These are phyloP conservation scores for Lacanobia oleracea DNA, from an alignment of 2,888 invertebrate genomes.

Conservation along the genomic window DNA sequence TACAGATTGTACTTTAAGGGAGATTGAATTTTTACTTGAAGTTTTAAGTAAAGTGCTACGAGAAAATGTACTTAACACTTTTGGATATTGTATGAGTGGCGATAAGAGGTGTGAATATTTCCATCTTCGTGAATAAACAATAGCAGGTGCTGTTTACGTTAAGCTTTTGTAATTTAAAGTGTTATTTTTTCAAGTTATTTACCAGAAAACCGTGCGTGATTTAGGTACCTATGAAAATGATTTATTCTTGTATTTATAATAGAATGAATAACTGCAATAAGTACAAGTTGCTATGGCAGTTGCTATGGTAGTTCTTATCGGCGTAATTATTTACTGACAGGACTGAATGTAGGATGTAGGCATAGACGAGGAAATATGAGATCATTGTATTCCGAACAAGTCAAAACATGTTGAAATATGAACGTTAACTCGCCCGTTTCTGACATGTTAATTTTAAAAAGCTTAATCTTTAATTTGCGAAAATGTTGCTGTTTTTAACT, in stretches of 20 bases:
- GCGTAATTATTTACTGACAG: conserved; percentile 28
- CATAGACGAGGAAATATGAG: conserved; percentile 52
- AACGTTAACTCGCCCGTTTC: conserved; percentile 68
- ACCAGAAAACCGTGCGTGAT: not conserved
- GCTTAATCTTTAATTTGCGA: conserved; percentile 60
- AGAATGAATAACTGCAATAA: conserved; percentile 30
- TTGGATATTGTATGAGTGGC: conserved; percentile 18
- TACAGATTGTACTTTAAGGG: conserved; percentile 28
- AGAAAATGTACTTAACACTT: conserved; percentile 44
- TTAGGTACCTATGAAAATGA: not conserved
- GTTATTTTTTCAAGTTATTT: conserved; percentile 7
- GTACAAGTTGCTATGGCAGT: conserved; percentile 4
- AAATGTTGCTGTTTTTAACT: conserved; percentile 24
- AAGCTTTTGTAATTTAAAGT: conserved; percentile 3
- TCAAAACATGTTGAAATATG: conserved; percentile 52
- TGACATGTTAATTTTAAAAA: conserved; percentile 71
- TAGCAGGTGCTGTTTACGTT: conserved; percentile 13
- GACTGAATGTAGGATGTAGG: conserved; percentile 29
- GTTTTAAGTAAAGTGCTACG: conserved; percentile 21
- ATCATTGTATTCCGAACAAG: conserved; percentile 52
- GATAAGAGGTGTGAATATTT: conserved; percentile 30
- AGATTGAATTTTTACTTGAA: conserved; percentile 13
- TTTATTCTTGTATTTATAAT: conserved; percentile 10
- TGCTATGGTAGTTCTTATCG: conserved; percentile 26
- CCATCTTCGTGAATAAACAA: conserved; percentile 29